Percentiles rank a stretch among this genome's conserved stretches.
These are phyloP conservation scores for Drosophila nigrodunni DNA, from an alignment of 1,140 invertebrate species.

Conservation along the genomic window DNA sequence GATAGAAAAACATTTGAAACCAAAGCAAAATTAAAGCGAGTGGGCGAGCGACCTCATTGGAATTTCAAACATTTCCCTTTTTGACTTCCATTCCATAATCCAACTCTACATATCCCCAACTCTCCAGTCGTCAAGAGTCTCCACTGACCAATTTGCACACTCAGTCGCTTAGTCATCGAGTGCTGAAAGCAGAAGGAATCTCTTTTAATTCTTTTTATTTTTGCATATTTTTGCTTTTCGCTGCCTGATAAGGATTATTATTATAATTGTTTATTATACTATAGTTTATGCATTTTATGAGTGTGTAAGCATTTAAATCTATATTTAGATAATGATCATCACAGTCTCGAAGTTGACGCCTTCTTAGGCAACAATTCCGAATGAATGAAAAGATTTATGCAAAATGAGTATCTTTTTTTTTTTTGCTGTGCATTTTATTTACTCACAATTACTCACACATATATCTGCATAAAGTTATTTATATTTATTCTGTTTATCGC, in stretches of 20 bases:
- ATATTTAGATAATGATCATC: slow-evolving; percentile 34
- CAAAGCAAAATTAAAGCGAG: slow-evolving; percentile 44
- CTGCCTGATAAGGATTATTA: slow-evolving; percentile 30
- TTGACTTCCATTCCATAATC: slow-evolving; percentile 44
- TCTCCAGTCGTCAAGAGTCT: not conserved
- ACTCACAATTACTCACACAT: slow-evolving; percentile 13
- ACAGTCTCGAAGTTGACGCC: slow-evolving; percentile 24
- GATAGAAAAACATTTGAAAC: slow-evolving; percentile 15
- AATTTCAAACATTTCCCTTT: slow-evolving; percentile 73
- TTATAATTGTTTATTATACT: slow-evolving; percentile 19
- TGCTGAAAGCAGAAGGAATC: slow-evolving; percentile 4
- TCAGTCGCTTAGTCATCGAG: slow-evolving; percentile 23
- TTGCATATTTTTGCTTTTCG: not conserved
- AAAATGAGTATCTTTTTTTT: slow-evolving; percentile 48
- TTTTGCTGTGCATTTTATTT: slow-evolving; percentile 25
- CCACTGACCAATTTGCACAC: slow-evolving; percentile 27
- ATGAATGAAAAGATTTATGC: slow-evolving; percentile 72
- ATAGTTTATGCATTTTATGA: slow-evolving; percentile 26
- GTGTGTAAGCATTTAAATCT: slow-evolving; percentile 22
- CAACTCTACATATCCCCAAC: not conserved
- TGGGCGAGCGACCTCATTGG: slow-evolving; percentile 59
- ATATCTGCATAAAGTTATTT: slow-evolving; percentile 4
- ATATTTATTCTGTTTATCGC: slow-evolving; percentile 44
- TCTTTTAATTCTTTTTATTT: not conserved
- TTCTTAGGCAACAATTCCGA: slow-evolving; percentile 12